These are phyloP conservation scores for Cathartes aura DNA, from an alignment of 2,113 vertebrate species.

Conservation along the genomic window DNA sequence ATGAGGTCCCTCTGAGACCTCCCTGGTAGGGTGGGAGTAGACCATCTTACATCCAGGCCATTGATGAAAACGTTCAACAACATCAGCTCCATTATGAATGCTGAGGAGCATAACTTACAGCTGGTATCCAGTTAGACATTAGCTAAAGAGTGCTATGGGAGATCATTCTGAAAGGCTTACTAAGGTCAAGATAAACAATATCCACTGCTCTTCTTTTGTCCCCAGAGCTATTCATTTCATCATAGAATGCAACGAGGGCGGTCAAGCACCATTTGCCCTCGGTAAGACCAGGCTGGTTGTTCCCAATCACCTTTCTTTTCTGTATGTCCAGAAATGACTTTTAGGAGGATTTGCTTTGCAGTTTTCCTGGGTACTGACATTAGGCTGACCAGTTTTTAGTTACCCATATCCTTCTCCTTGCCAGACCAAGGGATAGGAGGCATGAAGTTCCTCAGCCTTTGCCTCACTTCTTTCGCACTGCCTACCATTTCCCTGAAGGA, in stretches of 20 bases:
- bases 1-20: neutral
- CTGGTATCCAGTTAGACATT: neutral
- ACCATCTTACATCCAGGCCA: neutral
- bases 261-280: neutral
- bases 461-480: neutral
- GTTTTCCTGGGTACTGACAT: neutral
- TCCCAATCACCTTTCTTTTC: neutral
- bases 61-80: neutral
- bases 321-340: neutral
- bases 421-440: neutral
- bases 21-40: neutral
- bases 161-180: neutral
- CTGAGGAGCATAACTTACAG: neutral
- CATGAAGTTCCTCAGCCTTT: neutral
- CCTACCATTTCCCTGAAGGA: neutral
- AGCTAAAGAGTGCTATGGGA: neutral
- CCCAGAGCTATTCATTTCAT: neutral
- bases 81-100: neutral
- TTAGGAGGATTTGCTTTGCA: neutral
- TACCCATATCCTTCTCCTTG: neutral
- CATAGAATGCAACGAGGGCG: neutral
- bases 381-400: neutral
- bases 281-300: neutral
- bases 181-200: neutral
- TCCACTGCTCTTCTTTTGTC: neutral